A percentile compares a stretch with the other conserved stretches of the same genome.
Conservation (phyloP, 1,140 invertebrate species). For the Drosophila bocki region DNA sequence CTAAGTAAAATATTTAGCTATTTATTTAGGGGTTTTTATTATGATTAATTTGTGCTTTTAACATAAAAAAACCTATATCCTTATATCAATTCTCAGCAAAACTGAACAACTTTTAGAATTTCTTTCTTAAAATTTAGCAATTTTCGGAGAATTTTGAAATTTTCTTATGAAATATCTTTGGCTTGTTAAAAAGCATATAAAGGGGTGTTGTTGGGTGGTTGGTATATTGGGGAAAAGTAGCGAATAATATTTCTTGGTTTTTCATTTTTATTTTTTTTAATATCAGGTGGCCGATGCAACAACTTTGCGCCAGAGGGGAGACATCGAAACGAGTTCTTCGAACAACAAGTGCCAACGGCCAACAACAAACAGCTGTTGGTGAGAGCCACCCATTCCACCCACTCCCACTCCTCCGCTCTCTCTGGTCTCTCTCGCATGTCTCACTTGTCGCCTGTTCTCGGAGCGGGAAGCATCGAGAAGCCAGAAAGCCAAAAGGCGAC, state of each 20-base stretch:
- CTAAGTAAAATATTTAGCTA: too few relatives aligned
- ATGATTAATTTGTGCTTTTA: not conserved
- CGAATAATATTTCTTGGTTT: not conserved
- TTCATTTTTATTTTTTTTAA: not conserved
- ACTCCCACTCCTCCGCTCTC: not conserved
- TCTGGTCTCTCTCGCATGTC: not conserved
- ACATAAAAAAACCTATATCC: not conserved
- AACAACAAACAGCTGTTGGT: slow-evolving; percentile 24
- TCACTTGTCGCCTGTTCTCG: slow-evolving; percentile 15
- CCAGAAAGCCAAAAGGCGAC: slow-evolving; percentile 30
- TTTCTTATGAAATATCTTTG: not conserved
- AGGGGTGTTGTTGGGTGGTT: not conserved
- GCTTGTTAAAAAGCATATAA: not conserved
- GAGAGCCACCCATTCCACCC: not conserved
- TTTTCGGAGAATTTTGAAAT: not conserved
- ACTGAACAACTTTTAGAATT: too few relatives aligned
- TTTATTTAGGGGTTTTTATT: not conserved
- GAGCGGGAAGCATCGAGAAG: slow-evolving; percentile 53
- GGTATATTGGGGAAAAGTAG: too few relatives aligned
- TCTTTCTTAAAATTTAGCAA: not conserved
- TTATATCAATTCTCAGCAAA: not conserved
- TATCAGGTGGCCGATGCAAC: slow-evolving; percentile 5
- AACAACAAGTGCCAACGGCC: slow-evolving; percentile 24
- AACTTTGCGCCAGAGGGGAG: not conserved
- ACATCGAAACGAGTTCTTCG: slow-evolving; percentile 12